Base-by-base conservation (phyloP, 2,113 vertebrate genomes). In the Leptocoma aspasia region DNA sequence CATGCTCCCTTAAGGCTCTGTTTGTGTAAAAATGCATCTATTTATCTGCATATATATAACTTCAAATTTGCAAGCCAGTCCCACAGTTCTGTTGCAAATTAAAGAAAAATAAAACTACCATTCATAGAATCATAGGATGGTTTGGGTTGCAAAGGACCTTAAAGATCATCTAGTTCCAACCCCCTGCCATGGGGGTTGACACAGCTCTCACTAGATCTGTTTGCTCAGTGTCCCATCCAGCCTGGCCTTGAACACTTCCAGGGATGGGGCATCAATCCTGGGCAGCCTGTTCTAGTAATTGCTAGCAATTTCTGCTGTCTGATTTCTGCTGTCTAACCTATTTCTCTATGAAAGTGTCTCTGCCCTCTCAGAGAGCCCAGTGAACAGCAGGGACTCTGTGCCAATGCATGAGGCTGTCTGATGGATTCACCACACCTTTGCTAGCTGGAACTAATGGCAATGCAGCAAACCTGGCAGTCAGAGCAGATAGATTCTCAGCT, bases 121-220 rank as follows among this genome's bases (percentile, higher is more conserved):
- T 35, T 47, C 18, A 33, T 6, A 42, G 49, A 54, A 49, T 42
- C 35, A 49, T 21, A 35, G 26, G 13, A 42, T 28, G 7, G 15
- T 49, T 69, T 69, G 54, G 2, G 63, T 42, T 63, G 63, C 41
- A 69, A 69, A 4, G 23, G n/a, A 30, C 11, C 39, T 41, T 30
- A 26, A 53, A 60, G 39, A 53, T n/a, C 2, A 60, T 1, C 16
- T 2, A 4, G 3, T 39, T 75, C 39, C 39, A 53, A 1, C 4
- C 19, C 9, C 2, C 28, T 73, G 52, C 68, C 33, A 12, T 21
- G n/a, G 13, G 5, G 13, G 5, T 11, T 31, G 53, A 0, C 41
- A 20, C 30, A 35, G 14, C 61, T 47, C 16, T 16, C 17, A 1
- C 30, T 27, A 27, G 6, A 35, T 7, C 1, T 1, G 8, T 28